phyloP scores from a whole-genome alignment of 1,140 invertebrate species.

The Druon quercuslanigerum region DNA sequence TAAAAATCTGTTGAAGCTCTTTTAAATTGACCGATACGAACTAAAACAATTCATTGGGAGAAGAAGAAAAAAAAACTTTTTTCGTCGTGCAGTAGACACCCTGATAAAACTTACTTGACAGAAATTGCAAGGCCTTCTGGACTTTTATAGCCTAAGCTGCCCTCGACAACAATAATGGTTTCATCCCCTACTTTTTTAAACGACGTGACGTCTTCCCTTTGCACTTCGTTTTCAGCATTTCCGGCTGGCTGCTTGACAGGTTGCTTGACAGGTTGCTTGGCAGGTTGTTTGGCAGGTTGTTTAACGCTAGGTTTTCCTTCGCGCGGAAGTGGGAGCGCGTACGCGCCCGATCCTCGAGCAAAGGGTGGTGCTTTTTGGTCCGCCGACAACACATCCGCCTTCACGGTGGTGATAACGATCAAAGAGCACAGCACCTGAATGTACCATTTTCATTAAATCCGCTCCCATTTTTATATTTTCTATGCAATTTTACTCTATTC shows the following conservation, averaged over 20 bases:
- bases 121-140: conserved; percentile 70
- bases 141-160: conserved; percentile 67
- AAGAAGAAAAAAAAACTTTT: background rate
- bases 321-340: conserved; percentile 57
- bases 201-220: conserved; percentile 60
- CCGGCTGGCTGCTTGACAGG: conserved; percentile 28
- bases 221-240: conserved; percentile 54
- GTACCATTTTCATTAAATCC: background rate
- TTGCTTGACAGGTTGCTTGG: conserved; percentile 21
- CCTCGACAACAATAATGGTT: conserved; percentile 64
- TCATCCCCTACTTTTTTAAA: conserved; percentile 67
- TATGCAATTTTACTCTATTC: background rate
- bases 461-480: background rate
- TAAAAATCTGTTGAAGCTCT: too few species aligned
- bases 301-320: conserved; percentile 35
- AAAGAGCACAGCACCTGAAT: conserved; percentile 40
- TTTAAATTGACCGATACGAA: too few species aligned
- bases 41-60: too few species aligned
- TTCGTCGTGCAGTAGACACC: background rate
- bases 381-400: conserved; percentile 61
- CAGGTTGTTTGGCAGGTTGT: background rate
- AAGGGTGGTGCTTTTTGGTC: conserved; percentile 67
- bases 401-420: conserved; percentile 16
- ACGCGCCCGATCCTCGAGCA: conserved; percentile 64
- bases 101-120: conserved; percentile 64